Percentiles rank a stretch among this genome's conserved stretches.
phyloP scores from a whole-genome alignment of 2,113 vertebrate species.

The Pionites leucogaster region DNA sequence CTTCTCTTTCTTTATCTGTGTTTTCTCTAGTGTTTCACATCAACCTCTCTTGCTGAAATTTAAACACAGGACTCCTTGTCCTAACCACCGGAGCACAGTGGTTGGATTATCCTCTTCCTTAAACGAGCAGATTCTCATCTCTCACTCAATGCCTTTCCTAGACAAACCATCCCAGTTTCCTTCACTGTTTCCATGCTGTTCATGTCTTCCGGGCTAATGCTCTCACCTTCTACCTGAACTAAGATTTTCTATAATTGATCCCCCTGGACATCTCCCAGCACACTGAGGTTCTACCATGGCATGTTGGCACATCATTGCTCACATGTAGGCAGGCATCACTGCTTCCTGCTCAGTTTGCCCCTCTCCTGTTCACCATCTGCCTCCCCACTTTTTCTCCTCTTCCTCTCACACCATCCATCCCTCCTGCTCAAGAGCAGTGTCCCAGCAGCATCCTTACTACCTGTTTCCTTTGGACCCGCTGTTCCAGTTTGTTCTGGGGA shows the following conservation, averaged over 20 bases:
- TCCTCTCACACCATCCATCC: background rate
- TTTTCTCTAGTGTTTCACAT: background rate
- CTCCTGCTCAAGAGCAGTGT: background rate
- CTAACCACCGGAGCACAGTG: background rate
- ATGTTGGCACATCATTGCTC: background rate
- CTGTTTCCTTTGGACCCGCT: background rate
- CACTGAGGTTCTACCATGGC: background rate
- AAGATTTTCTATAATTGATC: background rate
- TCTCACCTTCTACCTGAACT: background rate
- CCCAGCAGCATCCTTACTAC: background rate
- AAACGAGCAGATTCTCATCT: background rate
- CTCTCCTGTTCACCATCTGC: background rate
- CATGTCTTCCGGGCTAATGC: rapidly evolving
- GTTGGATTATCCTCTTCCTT: background rate
- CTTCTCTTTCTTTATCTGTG: background rate
- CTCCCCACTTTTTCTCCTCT: background rate
- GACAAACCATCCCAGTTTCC: background rate
- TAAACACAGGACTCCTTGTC: background rate
- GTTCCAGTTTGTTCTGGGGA: background rate
- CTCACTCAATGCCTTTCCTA: background rate
- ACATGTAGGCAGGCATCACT: rapidly evolving
- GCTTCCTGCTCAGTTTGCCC: background rate
- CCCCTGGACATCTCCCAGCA: background rate
- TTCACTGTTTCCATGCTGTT: background rate
- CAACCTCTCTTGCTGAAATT: background rate